Conservation (phyloP, 37 sponge, comb jelly and placozoan genomes). For the Ianthella basta region DNA sequence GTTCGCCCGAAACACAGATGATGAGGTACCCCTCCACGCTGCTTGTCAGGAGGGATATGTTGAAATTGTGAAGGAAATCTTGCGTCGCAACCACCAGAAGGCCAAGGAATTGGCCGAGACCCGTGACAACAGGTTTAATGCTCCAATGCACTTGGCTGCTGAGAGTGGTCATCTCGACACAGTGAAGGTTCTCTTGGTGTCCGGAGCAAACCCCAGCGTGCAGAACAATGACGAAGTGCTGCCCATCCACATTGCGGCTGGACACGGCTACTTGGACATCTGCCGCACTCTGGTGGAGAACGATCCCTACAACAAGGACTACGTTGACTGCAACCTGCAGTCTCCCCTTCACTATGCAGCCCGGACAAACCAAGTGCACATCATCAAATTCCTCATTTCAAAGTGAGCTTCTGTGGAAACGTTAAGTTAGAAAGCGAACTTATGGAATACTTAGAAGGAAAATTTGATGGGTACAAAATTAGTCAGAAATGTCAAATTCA, state of each 20-base stretch:
- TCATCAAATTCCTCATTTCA: conserved; percentile 78
- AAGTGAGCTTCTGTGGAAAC: conserved; percentile 66
- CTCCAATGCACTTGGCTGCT: conserved; percentile 83
- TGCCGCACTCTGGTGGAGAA: conserved; percentile 56
- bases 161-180: conserved; percentile 75
- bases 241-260: conserved; percentile 89
- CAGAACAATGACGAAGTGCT: conserved; percentile 52
- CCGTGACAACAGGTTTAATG: conserved; percentile 65
- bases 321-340: conserved; percentile 36
- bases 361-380: conserved; percentile 63
- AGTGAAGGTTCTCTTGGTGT: conserved; percentile 55
- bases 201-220: conserved; percentile 49
- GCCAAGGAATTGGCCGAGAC: conserved; percentile 17
- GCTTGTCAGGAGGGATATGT: conserved; percentile 77
- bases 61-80: conserved; percentile 69
- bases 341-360: conserved; percentile 92
- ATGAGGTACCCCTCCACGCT: conserved; percentile 70
- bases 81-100: conserved; percentile 28
- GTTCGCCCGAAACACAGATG: conserved; percentile 36
- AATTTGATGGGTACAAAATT: too few species aligned
- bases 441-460: neutral
- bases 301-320: conserved; percentile 29
- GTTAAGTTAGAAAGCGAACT: too few species aligned
- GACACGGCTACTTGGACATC: conserved; percentile 66
- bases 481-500: too few species aligned